phyloP scores from a whole-genome alignment of 2,113 vertebrate genomes.

The Puma concolor region DNA sequence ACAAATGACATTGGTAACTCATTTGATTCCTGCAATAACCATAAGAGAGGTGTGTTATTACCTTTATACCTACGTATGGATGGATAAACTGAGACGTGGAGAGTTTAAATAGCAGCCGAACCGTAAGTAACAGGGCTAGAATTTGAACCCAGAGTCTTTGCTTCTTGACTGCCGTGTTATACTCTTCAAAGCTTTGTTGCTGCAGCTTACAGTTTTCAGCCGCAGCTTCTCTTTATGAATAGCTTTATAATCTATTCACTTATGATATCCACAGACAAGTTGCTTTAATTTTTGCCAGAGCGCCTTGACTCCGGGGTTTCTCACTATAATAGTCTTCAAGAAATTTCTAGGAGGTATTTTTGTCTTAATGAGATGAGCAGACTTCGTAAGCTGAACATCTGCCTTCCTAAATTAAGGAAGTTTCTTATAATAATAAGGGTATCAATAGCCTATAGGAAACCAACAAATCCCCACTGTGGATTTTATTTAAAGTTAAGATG shows the following conservation, averaged over 20 bases:
- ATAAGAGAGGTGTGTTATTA: background rate
- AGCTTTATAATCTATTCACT: background rate
- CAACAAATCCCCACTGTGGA: background rate
- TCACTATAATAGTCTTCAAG: background rate
- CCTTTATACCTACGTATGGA: background rate
- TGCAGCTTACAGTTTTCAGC: background rate
- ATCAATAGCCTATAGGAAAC: background rate
- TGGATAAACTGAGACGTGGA: background rate
- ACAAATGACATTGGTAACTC: background rate
- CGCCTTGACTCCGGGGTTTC: background rate
- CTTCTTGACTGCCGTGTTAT: background rate
- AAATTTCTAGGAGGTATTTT: slow-evolving; percentile 51
- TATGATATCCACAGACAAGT: slow-evolving; percentile 12
- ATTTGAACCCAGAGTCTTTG: background rate
- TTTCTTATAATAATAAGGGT: background rate
- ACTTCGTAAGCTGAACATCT: background rate
- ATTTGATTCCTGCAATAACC: background rate
- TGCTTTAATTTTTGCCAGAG: background rate
- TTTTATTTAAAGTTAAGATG: background rate
- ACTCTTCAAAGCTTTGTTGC: background rate
- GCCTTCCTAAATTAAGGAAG: background rate
- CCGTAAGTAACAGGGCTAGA: background rate
- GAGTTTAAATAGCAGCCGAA: background rate
- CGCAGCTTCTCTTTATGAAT: background rate
- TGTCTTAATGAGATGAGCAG: slow-evolving; percentile 24